Percentiles rank a stretch among this genome's conserved stretches.
phyloP scores from a whole-genome alignment of 2,797 vertebrate species.

The Nyctibius grandis region DNA sequence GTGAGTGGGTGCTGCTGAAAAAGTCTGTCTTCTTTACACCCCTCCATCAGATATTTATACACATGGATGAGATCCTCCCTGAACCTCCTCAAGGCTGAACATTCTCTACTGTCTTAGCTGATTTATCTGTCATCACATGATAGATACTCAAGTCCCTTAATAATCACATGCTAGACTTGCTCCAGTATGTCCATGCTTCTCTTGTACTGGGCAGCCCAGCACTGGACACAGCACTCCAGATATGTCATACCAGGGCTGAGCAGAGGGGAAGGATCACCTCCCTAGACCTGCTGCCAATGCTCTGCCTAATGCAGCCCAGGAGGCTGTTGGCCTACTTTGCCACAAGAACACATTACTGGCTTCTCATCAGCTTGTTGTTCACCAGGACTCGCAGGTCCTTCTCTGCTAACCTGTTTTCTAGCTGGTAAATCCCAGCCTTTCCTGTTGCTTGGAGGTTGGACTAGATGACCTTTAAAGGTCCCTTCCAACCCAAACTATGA shows the following conservation, averaged over 20 bases:
- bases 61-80: background rate
- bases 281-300: background rate
- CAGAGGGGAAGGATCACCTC: background rate
- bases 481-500: no score
- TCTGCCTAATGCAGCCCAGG: background rate
- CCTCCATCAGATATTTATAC: background rate
- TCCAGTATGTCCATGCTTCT: background rate
- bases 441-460: background rate
- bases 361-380: background rate
- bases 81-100: background rate
- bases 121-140: background rate
- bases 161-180: fast-evolving
- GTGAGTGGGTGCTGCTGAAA: background rate
- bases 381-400: background rate
- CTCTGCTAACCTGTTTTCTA: background rate
- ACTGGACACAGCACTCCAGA: no score
- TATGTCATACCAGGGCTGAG: background rate
- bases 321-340: fast-evolving
- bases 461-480: background rate
- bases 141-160: background rate
- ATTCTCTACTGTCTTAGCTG: background rate
- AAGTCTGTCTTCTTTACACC: background rate
- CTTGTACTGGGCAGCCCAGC: background rate
- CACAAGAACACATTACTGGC: background rate
- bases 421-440: background rate